Evolutionary conservation across 2,888 invertebrate species (phyloP), one percentile per base, ranked within the genome.

Genomic region (Entomobrya multifasciata): DNA sequence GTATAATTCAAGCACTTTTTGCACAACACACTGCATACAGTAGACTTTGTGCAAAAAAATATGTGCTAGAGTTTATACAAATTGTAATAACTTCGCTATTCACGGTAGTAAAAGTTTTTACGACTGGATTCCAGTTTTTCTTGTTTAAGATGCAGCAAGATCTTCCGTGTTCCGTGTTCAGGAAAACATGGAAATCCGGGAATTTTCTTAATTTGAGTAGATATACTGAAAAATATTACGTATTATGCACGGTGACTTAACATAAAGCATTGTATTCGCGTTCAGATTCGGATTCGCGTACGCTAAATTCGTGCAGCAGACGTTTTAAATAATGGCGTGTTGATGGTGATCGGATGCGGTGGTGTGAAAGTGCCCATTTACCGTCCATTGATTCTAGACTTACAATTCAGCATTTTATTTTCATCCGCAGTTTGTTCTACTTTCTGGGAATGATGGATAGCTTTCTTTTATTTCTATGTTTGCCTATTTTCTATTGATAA

Each of bases 141-240:
- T 44, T 27, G 10, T 41, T 41, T 67, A 22, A 13, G 41, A 17
- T n/a, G 44, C 52, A 83, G 83, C 76, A 77, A 77, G 65, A 65
- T 60, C 74, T 49, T 17, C 44, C 41, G 65, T 52, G 55, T 83
- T 83, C 83, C 76, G 65, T 76, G 65, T 62, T 49, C 41, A 17
- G 47, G 36, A 76, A 80, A 83, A 82, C 74, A 74, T 82, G 82
- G 82, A 82, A 82, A 82, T 82, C 83, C 83, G 76, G 76, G 76
- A 76, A 25, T 65, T n/a, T 83, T 55, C 76, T 49, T 41, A 62
- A 82, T 36, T 60, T 44, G 57, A 41, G 41, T 44, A 44, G n/a
- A n/a, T n/a, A n/a, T 44, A 77, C 30, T 2, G 25, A 25, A 49
- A 76, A 76, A 76, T 76, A 83, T 83, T 83, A 83, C 76, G 55